Base-by-base conservation (phyloP, 2,888 invertebrate species). In the Hesperia comma region DNA sequence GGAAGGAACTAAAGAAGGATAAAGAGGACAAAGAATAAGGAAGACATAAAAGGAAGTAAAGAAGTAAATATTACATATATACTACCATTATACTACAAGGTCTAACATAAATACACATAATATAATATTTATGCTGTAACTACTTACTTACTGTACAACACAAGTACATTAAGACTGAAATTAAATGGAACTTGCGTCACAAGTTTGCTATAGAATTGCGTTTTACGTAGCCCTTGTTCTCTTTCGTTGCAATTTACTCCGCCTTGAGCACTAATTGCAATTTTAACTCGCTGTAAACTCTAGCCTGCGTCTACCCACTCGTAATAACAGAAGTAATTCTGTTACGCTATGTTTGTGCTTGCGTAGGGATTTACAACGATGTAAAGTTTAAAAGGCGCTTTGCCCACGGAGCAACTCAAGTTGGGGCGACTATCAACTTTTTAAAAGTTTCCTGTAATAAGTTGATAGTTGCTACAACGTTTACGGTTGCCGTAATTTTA, bases 211-310 rank as follows among this genome's bases (percentile, higher is more conserved):
- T 33, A 21, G 26, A 10, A 58, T 43, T 32, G 3, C 15, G 4
- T 58, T 58, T 46, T 60, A 62, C 51, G 41, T 40, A n/a, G 66
- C 63, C 40, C 55, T 19, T 32, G 40, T 60, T 54, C 49, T 49
- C 32, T 10, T 60, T 58, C 33, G 33, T 70, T 51, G 15, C 51
- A 56, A 61, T 64, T 68, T 60, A 55, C 56, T 63, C 37, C 56
- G 46, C 57, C 60, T 61, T 61, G 21, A 63, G 66, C 43, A 51
- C 66, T 69, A 61, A 67, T 69, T 61, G 56, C 67, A 63, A 51
- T 63, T 67, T 51, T 37, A 63, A 60, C 40, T 40, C 33, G 60
- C 43, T 15, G 43, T 55, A 55, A 68, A 58, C 26, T 68, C 57
- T 53, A 43, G 46, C 8, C 54, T 33, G 1, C 19, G 49, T 37